phyloP scores from a whole-genome alignment of 1,140 invertebrate species.

The Oedothorax gibbosus region DNA sequence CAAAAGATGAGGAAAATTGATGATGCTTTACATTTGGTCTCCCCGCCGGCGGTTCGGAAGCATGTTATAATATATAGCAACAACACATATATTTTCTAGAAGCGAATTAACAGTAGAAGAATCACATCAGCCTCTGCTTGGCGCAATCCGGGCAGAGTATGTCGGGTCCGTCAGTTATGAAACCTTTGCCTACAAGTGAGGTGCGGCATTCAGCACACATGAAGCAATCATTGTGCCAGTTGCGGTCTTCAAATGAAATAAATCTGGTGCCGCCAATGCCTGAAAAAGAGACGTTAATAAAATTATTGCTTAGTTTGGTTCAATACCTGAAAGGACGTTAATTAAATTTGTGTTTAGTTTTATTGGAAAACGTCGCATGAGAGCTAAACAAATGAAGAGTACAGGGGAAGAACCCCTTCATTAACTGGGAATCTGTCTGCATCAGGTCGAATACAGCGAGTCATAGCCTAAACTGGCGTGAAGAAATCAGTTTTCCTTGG shows the following conservation, averaged over 20 bases:
- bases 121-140: slow-evolving; percentile 82
- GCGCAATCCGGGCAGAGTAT: slow-evolving; percentile 99
- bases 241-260: slow-evolving; percentile 98
- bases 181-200: slow-evolving; percentile 96
- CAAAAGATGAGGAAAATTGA: slow-evolving; percentile 30
- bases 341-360: slow-evolving; percentile 6
- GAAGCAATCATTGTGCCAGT: slow-evolving; percentile 99
- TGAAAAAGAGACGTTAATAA: slow-evolving; percentile 67
- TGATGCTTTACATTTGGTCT: slow-evolving; percentile 15
- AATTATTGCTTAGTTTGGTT: background rate
- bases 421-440: too few species aligned
- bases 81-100: slow-evolving; percentile 8
- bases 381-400: background rate
- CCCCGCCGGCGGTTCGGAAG: slow-evolving; percentile 33
- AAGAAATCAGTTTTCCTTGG: too few species aligned
- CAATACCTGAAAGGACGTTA: background rate
- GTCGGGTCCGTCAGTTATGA: slow-evolving; percentile 96
- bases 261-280: slow-evolving; percentile 98
- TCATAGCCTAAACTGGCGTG: too few species aligned
- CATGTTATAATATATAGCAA: slow-evolving; percentile 28
- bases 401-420: too few species aligned
- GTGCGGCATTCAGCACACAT: slow-evolving; percentile 94
- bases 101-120: background rate
- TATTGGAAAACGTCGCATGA: background rate
- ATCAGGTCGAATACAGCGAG: too few species aligned